These are phyloP conservation scores for Callorhinus ursinus DNA, from an alignment of 2,113 vertebrate species.

Conservation along the genomic window DNA sequence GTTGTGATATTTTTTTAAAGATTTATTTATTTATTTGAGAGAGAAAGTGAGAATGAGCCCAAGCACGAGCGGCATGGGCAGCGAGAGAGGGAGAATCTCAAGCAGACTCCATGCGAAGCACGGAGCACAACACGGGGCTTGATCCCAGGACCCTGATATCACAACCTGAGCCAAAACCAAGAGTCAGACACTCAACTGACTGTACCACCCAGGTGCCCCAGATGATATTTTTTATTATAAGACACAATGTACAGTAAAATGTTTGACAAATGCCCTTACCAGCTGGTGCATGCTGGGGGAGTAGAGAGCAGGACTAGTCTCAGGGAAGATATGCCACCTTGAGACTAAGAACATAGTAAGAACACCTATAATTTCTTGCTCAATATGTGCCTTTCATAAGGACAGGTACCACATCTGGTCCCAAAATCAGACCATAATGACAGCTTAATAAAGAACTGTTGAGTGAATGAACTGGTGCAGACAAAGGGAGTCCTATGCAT, in stretches of 20 bases:
- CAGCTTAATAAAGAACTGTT: conserved; percentile 23
- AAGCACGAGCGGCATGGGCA: background rate
- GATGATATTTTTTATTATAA: conserved; percentile 16
- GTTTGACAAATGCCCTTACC: conserved; percentile 7
- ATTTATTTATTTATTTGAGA: background rate
- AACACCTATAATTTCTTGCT: conserved; percentile 14
- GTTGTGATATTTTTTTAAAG: background rate
- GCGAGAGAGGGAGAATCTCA: background rate
- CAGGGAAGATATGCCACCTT: background rate
- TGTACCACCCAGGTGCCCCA: background rate
- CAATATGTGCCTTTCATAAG: background rate
- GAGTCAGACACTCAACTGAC: background rate
- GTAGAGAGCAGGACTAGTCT: background rate
- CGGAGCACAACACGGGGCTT: background rate
- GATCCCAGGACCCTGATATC: background rate
- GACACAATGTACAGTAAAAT: conserved; percentile 5
- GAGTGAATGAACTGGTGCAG: background rate
- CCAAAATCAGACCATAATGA: background rate
- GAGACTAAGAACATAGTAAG: background rate
- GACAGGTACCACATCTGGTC: background rate
- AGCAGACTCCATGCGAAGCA: background rate
- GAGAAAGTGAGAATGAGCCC: background rate
- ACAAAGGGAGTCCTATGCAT: background rate
- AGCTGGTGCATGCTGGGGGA: background rate
- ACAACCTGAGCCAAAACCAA: background rate